Base-by-base conservation (phyloP, 2,888 invertebrate species). In the Alentia gelatinosa region DNA sequence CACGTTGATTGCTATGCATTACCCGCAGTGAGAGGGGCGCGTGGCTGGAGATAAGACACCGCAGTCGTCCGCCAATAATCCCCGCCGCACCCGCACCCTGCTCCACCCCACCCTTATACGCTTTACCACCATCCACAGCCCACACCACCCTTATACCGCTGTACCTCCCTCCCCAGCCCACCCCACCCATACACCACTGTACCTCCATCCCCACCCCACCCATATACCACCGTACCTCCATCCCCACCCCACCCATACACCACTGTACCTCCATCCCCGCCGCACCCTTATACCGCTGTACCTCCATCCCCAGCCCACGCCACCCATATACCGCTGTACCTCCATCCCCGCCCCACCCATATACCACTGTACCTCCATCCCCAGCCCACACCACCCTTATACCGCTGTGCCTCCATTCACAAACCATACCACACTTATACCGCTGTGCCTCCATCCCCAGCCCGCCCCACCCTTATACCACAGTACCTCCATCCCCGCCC, bases 1-100 rank as follows among this genome's bases (percentile, higher is more conserved):
- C 39, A 19, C n/a, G 83, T 4, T 83, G 42, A 83, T 83, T 39
- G 83, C 83, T 83, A 83, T 83, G 83, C 83, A 83, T 83, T 83
- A 83, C 83, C 74, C 74, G 30, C 33, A 74, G 12, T 74, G n/a
- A n/a, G 5, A 47, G 47, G 9, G 19, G 15, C 63, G 47, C 26
- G 5, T 63, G 74, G 4, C 33, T 74, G 74, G 19, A 74, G 33
- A 74, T 74, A 74, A 74, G 74, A 26, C 15, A 68, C 9, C n/a
- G 9, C 47, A 47, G 47, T 47, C 47, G 9, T 19, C 47, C 19
- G 9, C 47, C 47, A 9, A 12, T 19, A 9, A 47, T 9, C 19
- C 47, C 47, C 47, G 9, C 19, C 47, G 9, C 74, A 9, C n/a
- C 74, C 74, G 7, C n/a, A 9, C 30, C 74, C 74, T n/a, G 7